These are phyloP conservation scores for Alviniconcha strummeri DNA, from an alignment of 2,888 invertebrate genomes.

Conservation along the genomic window DNA sequence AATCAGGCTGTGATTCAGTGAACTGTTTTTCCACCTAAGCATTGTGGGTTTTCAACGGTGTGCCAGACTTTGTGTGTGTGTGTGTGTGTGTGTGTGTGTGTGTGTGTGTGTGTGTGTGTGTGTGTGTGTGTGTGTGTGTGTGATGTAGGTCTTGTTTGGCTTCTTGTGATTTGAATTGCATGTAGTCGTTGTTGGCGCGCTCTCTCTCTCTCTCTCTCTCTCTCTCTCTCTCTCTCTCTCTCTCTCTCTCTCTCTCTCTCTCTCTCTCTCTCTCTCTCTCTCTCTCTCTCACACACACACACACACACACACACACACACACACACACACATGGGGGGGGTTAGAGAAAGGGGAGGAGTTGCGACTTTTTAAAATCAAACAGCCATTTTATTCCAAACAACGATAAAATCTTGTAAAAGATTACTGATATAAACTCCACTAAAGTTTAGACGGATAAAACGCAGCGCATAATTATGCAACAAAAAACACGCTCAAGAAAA, in stretches of 20 bases:
- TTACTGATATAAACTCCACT: not conserved
- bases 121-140: not conserved
- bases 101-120: not conserved
- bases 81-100: not conserved
- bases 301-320: not conserved
- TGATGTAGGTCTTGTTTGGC: not conserved
- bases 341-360: not conserved
- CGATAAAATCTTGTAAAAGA: not conserved
- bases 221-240: not conserved
- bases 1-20: no score
- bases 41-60: not conserved
- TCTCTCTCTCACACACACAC: not conserved
- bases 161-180: not conserved
- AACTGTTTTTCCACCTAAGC: no score
- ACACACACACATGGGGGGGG: not conserved
- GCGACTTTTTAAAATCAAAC: not conserved
- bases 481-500: no score
- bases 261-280: not conserved
- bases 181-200: not conserved
- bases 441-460: not conserved
- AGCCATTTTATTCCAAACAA: not conserved
- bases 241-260: conserved; percentile 1
- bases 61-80: not conserved
- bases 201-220: conserved; percentile 6
- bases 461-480: no score